A percentile compares a stretch with the other conserved stretches of the same genome.
Conservation (phyloP, 2,797 vertebrate genomes). For the Tamandua tetradactyla region DNA sequence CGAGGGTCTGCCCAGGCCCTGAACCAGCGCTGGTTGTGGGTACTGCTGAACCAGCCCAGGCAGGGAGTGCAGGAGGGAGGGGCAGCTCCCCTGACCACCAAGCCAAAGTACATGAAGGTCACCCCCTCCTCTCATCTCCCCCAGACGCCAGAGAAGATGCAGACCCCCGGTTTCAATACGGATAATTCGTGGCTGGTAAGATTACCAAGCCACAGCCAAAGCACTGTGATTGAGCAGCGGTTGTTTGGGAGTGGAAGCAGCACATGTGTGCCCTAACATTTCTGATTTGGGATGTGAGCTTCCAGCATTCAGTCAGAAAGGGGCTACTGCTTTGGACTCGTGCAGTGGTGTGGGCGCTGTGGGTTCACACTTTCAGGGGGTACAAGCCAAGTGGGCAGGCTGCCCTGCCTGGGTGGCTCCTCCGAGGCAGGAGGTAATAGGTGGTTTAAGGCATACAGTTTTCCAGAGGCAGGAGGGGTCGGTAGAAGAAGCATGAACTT, state of each 20-base stretch:
- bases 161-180: neutral
- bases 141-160: neutral
- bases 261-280: neutral
- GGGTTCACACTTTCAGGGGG: neutral
- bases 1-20: neutral
- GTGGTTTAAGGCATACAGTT: neutral
- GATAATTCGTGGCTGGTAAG: neutral
- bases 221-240: neutral
- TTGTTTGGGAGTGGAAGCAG: neutral
- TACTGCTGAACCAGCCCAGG: neutral
- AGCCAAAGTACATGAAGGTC: neutral
- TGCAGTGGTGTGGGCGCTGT: neutral
- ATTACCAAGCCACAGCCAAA: neutral
- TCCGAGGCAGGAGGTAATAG: neutral
- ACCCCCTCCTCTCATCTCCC: neutral
- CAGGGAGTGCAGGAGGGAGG: neutral
- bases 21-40: neutral
- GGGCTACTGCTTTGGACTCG: neutral
- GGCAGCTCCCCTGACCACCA: too few species aligned
- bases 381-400: too few species aligned
- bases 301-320: neutral
- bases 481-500: neutral
- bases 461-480: neutral
- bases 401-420: neutral
- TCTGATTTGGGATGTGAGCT: neutral